These are phyloP conservation scores for Crotalus helleri DNA, from an alignment of 2,113 vertebrate species.

Conservation along the genomic window DNA sequence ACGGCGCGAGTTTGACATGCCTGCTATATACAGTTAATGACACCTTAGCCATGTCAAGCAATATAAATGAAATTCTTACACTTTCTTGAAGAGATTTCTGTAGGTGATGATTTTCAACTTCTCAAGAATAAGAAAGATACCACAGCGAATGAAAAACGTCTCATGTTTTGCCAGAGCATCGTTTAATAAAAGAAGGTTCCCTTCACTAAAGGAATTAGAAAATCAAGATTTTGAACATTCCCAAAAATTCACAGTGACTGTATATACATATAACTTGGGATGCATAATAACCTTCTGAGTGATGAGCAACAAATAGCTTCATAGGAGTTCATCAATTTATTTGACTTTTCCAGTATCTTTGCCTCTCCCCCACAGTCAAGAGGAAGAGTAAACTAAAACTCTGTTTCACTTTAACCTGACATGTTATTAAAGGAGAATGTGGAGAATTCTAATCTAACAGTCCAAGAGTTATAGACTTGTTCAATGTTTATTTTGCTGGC, in stretches of 20 bases:
- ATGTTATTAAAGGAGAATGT: neutral
- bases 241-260: accelerated
- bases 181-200: slow-evolving; percentile 89
- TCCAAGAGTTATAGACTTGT: neutral
- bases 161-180: slow-evolving; percentile 90
- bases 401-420: neutral
- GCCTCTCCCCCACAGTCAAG: neutral
- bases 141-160: slow-evolving; percentile 96
- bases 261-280: neutral
- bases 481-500: neutral
- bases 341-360: neutral
- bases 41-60: slow-evolving; percentile 8
- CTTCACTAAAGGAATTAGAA: slow-evolving; percentile 76
- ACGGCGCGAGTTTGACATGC: too few relatives aligned
- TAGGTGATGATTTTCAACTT: slow-evolving; percentile 98
- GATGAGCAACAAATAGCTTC: neutral
- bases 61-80: slow-evolving; percentile 71
- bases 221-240: neutral
- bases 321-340: neutral
- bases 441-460: neutral
- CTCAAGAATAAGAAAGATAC: slow-evolving; percentile 97
- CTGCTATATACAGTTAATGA: neutral
- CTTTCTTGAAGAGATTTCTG: slow-evolving; percentile 98
- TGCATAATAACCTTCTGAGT: neutral
- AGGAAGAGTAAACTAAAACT: neutral